phyloP scores from a whole-genome alignment of 2,113 vertebrate genomes.

The Laterallus jamaicensis region DNA sequence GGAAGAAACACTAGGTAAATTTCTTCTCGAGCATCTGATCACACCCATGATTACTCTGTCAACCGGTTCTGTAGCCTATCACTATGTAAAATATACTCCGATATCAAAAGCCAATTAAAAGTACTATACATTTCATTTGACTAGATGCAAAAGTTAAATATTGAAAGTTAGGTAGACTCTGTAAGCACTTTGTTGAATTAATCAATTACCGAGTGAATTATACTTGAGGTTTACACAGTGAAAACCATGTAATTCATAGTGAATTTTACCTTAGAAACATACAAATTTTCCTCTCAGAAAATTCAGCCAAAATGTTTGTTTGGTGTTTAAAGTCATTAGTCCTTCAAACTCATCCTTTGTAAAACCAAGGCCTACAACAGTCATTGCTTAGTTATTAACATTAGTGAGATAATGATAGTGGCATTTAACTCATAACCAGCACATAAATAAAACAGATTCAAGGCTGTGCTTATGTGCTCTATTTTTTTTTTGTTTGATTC shows the following conservation, averaged over 20 bases:
- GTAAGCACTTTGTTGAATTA: neutral
- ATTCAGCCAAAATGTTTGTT: slow-evolving; percentile 37
- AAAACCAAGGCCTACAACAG: slow-evolving; percentile 27
- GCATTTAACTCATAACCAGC: slow-evolving; percentile 55
- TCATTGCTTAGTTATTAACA: slow-evolving; percentile 56
- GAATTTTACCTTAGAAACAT: neutral
- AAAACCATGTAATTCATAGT: neutral
- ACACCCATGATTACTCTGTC: neutral
- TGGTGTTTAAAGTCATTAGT: neutral
- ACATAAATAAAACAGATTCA: slow-evolving; percentile 31
- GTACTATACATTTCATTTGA: neutral
- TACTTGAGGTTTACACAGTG: neutral
- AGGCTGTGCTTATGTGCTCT: neutral
- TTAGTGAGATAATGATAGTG: slow-evolving; percentile 29
- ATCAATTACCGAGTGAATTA: neutral
- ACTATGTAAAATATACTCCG: rapidly evolving
- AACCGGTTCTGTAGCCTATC: neutral
- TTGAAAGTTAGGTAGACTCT: neutral
- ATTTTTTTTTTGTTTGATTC: slow-evolving; percentile 1
- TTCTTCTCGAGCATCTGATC: neutral
- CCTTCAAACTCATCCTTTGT: neutral
- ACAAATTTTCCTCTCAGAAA: slow-evolving; percentile 14
- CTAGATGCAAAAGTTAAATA: neutral
- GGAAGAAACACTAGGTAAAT: neutral
- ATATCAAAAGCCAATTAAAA: neutral